Evolutionary conservation across 2,888 invertebrate species (phyloP).

Genomic region (Cosmopolites sordidus): DNA sequence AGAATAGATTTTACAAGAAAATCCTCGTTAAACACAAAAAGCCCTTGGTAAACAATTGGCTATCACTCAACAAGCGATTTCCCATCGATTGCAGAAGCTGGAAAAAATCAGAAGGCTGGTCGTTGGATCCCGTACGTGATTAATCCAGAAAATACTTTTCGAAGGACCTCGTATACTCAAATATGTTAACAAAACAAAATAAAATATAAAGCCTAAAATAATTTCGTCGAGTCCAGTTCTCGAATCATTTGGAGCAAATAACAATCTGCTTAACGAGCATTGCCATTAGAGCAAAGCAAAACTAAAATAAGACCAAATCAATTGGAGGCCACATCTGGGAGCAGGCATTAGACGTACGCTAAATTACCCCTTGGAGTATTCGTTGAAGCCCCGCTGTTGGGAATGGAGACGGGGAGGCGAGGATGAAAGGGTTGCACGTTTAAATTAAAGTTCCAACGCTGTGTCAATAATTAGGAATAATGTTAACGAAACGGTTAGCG

Average conservation of each 20-base stretch:
- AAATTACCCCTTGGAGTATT: conserved; percentile 27
- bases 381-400: conserved; percentile 11
- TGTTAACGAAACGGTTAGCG: conserved; percentile 7
- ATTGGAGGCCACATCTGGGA: conserved; percentile 16
- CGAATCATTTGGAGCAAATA: not conserved
- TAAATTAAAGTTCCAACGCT: conserved; percentile 10
- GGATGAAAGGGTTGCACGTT: conserved; percentile 1
- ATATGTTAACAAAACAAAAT: too few relatives aligned
- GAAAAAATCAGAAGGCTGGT: too few relatives aligned
- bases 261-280: conserved; percentile 10
- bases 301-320: not conserved
- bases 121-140: too few relatives aligned
- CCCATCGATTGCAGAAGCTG: too few relatives aligned
- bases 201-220: too few relatives aligned
- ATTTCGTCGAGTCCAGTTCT: too few relatives aligned
- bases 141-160: too few relatives aligned
- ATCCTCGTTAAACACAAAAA: too few relatives aligned
- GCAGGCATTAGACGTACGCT: conserved; percentile 25
- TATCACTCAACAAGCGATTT: too few relatives aligned
- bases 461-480: conserved; percentile 24
- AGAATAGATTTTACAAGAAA: too few relatives aligned
- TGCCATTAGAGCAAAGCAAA: not conserved
- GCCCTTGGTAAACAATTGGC: too few relatives aligned
- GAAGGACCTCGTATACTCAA: too few relatives aligned
- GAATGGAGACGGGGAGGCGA: not conserved